phyloP scores from a whole-genome alignment of 2,113 vertebrate species.

The Gnathonemus longibarbis region DNA sequence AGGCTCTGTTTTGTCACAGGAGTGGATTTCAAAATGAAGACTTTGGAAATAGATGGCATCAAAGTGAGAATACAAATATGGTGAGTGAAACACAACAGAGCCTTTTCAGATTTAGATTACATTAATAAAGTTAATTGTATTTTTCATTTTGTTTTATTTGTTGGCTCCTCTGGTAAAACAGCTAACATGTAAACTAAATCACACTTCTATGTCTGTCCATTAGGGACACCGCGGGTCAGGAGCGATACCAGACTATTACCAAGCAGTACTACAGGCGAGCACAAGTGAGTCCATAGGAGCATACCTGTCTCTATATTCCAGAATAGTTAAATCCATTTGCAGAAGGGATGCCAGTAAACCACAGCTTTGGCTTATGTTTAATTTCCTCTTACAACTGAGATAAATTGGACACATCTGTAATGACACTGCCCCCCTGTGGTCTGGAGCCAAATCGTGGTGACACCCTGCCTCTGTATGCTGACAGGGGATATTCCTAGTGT shows the following conservation, averaged over 20 bases:
- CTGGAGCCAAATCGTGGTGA: neutral
- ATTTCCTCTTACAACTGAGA: neutral
- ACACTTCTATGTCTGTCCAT: constrained; percentile 31
- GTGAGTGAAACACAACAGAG: constrained; percentile 42
- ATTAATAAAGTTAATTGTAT: neutral
- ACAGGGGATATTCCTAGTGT: constrained; percentile 95
- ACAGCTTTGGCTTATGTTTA: neutral
- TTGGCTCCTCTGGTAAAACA: neutral
- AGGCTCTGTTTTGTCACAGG: constrained; percentile 43
- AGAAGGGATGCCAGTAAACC: neutral
- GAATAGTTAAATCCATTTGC: neutral
- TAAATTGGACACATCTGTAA: neutral
- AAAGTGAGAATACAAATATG: constrained; percentile 75
- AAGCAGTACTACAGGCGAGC: constrained; percentile 97
- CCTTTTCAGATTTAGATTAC: neutral
- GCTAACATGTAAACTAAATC: neutral
- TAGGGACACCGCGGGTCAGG: constrained; percentile 98
- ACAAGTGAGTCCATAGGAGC: constrained; percentile 65
- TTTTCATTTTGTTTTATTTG: neutral
- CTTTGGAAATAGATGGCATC: constrained; percentile 65
- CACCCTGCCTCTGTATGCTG: constrained; percentile 9
- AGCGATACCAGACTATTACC: constrained; percentile 95
- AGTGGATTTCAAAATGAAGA: constrained; percentile 76
- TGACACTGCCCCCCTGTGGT: neutral
- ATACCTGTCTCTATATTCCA: neutral